Evolutionary conservation across 2,888 invertebrate genomes (phyloP).

Genomic region (Pristionchus entomophagus): DNA sequence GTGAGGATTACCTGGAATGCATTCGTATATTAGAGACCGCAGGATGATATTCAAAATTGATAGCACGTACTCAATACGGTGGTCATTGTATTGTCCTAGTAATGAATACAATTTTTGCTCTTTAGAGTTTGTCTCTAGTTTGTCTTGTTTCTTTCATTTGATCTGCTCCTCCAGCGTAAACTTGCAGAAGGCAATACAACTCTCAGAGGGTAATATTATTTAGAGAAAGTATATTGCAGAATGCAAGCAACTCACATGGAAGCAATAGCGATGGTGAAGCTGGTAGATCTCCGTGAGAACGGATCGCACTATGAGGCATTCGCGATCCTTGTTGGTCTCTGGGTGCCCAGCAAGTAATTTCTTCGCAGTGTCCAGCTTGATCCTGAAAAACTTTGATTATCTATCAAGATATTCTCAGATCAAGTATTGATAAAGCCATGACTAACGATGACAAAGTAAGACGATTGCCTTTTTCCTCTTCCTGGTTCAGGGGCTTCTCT

Average conservation of each 20-base stretch:
- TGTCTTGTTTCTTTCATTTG: too few relatives aligned
- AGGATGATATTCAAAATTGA: not conserved
- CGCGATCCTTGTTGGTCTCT: conserved; percentile 62
- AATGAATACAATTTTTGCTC: too few relatives aligned
- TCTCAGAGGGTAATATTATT: not conserved
- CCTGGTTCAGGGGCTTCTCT: not conserved
- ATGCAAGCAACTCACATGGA: conserved; percentile 57
- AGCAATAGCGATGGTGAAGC: conserved; percentile 60
- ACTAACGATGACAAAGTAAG: not conserved
- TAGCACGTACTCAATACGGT: too few relatives aligned
- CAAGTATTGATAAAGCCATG: not conserved
- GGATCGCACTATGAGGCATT: conserved; percentile 61
- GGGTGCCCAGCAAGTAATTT: conserved; percentile 58
- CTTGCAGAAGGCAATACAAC: not conserved
- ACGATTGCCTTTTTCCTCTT: conserved; percentile 5
- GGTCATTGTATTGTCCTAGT: too few relatives aligned
- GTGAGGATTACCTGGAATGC: conserved; percentile 60
- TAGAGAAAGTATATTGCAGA: not conserved
- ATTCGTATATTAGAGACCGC: too few relatives aligned
- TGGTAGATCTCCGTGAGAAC: conserved; percentile 61
- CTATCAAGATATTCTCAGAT: too few relatives aligned
- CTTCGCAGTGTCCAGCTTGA: conserved; percentile 64
- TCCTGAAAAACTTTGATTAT: too few relatives aligned
- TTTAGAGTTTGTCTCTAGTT: too few relatives aligned
- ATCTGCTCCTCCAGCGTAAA: not conserved